Conservation (phyloP, 2,888 invertebrate species). For the Orchesellides sinensis region DNA sequence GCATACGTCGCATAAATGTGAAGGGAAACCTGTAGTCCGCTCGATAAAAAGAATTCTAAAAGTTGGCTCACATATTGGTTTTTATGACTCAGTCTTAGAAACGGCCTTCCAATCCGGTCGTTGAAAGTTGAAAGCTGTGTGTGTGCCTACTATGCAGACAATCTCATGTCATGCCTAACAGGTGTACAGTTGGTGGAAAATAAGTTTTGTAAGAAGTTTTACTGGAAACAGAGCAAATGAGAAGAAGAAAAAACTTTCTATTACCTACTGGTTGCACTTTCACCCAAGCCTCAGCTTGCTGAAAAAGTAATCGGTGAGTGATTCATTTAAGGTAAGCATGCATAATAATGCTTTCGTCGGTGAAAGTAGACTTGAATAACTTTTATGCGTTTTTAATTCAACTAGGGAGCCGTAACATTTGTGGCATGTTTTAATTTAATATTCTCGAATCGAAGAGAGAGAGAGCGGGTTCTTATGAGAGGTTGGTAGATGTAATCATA, state of each 20-base stretch:
- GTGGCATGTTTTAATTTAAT: conserved; percentile 24
- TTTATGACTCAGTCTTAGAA: neutral
- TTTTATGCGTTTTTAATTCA: conserved; percentile 31
- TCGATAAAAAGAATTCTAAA: neutral
- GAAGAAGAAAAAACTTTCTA: neutral
- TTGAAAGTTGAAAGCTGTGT: too few species aligned
- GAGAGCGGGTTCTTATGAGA: neutral
- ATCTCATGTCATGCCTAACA: neutral
- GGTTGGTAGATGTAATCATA: neutral
- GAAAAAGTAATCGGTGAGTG: neutral
- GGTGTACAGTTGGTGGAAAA: neutral
- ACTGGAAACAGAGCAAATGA: neutral
- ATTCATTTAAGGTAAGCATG: conserved; percentile 8
- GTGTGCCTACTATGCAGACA: too few species aligned
- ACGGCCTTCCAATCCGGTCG: too few species aligned
- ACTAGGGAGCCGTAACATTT: conserved; percentile 16
- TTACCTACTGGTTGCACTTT: neutral
- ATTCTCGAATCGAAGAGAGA: neutral
- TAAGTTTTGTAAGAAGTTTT: neutral
- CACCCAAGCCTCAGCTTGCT: neutral
- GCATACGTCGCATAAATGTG: neutral
- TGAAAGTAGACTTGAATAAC: conserved; percentile 3
- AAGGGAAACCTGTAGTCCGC: neutral
- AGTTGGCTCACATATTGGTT: conserved; percentile 20
- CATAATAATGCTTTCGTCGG: neutral